Conservation (phyloP, 2,113 vertebrate species). For the Archocentrus centrarchus region DNA sequence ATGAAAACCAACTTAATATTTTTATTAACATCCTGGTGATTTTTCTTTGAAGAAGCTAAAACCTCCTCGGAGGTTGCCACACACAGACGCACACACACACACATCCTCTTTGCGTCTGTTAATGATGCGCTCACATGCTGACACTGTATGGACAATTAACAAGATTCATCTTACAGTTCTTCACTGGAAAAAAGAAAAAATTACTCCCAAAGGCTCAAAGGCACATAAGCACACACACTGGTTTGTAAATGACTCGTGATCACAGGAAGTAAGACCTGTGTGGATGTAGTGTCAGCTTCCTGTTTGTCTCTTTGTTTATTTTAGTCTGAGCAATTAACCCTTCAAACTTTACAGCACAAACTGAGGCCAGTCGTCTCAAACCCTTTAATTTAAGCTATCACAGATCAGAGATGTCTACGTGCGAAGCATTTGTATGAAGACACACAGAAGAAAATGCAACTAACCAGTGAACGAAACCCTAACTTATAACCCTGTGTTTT, state of each 20-base stretch:
- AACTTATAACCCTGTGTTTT: neutral
- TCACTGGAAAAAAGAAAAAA: neutral
- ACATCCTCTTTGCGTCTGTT: neutral
- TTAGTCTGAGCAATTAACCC: neutral
- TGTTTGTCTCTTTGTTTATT: neutral
- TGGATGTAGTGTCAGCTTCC: neutral
- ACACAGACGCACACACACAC: neutral
- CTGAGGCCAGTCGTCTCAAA: neutral
- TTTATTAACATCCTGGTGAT: neutral
- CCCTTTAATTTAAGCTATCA: neutral
- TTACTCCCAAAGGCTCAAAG: neutral
- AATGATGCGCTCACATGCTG: neutral
- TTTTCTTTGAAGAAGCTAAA: neutral
- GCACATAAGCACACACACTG: neutral
- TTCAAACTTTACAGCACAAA: constrained; percentile 3
- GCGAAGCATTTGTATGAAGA: too few species aligned
- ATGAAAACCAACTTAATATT: neutral
- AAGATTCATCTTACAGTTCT: neutral
- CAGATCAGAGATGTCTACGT: neutral
- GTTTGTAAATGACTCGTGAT: neutral
- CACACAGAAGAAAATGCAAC: neutral
- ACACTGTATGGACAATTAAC: neutral
- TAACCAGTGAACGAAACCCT: neutral
- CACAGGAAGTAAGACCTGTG: neutral
- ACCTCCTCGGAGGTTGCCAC: neutral